Evolutionary conservation across 2,888 invertebrate species (phyloP).

Genomic region (Lissocephala sabroskyi): DNA sequence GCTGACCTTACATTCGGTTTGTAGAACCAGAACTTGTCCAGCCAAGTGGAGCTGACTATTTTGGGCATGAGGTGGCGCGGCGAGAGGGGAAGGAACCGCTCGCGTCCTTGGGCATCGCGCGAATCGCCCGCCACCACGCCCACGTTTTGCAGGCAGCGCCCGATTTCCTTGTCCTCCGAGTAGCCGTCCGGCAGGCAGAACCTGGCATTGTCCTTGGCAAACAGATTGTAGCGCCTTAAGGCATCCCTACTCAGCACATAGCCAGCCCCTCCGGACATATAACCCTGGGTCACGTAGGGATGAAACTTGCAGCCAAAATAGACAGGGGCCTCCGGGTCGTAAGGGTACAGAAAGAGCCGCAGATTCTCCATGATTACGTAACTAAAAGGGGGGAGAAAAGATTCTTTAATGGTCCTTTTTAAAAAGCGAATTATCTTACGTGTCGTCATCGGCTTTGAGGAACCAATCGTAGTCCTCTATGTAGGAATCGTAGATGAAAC

Average conservation of each 20-base stretch:
- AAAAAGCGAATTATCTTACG: conserved; percentile 78
- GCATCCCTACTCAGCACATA: conserved; percentile 93
- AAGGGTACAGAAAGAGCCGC: conserved; percentile 86
- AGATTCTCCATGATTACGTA: conserved; percentile 97
- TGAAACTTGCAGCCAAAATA: conserved; percentile 95
- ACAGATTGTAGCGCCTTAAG: conserved; percentile 81
- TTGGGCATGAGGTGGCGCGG: conserved; percentile 86
- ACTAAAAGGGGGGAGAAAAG: conserved; percentile 72
- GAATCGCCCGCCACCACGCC: conserved; percentile 92
- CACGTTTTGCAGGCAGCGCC: conserved; percentile 84
- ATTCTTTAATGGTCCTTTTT: neutral
- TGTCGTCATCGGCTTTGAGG: conserved; percentile 98
- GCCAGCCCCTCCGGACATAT: conserved; percentile 94
- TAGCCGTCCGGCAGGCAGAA: conserved; percentile 72
- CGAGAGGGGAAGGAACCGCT: conserved; percentile 90
- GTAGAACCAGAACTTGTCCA: conserved; percentile 94
- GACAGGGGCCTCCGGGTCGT: conserved; percentile 81
- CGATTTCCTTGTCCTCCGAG: conserved; percentile 73
- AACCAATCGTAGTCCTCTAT: conserved; percentile 95
- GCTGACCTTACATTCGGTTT: conserved; percentile 80
- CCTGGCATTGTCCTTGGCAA: conserved; percentile 78
- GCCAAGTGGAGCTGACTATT: conserved; percentile 85
- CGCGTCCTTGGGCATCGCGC: conserved; percentile 86
- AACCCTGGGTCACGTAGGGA: conserved; percentile 78
- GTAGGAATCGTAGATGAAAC: conserved; percentile 88